These are phyloP conservation scores for Nymphalis polychloros DNA, from an alignment of 2,888 invertebrate genomes.

Conservation along the genomic window DNA sequence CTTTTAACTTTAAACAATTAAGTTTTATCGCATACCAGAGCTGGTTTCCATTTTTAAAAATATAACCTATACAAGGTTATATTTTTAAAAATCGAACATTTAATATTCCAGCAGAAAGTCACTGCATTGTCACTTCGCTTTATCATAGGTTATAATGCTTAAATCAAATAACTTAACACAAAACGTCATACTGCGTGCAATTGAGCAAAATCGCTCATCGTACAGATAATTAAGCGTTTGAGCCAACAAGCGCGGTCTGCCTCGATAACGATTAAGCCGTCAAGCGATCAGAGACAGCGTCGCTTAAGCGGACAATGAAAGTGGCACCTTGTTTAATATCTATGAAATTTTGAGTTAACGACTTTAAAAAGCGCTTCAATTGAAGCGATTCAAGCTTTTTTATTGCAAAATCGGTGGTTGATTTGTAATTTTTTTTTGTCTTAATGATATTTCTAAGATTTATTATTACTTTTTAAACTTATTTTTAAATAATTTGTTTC, in stretches of 20 bases:
- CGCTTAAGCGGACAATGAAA: constrained; percentile 47
- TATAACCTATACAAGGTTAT: too few relatives aligned
- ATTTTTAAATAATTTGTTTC: too few relatives aligned
- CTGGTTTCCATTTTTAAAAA: too few relatives aligned
- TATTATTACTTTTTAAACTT: too few relatives aligned
- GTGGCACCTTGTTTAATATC: constrained; percentile 15
- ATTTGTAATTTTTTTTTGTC: too few relatives aligned
- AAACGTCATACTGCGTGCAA: constrained; percentile 23
- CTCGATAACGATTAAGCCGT: constrained; percentile 32
- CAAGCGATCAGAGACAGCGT: constrained; percentile 41
- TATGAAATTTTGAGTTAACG: constrained; percentile 10
- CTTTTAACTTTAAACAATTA: too few relatives aligned
- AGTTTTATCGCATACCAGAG: too few relatives aligned
- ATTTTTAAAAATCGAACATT: too few relatives aligned
- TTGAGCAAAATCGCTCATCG: constrained; percentile 25
- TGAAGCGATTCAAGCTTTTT: not conserved
- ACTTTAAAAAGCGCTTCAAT: not conserved
- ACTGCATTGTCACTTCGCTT: not conserved
- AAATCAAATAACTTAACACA: constrained; percentile 12
- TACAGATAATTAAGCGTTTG: constrained; percentile 31
- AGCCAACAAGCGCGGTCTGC: constrained; percentile 32
- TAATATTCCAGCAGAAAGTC: too few relatives aligned
- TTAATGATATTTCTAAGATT: too few relatives aligned
- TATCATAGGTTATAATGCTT: not conserved
- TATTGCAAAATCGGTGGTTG: not conserved